Conservation (phyloP, 2,888 invertebrate genomes). For the Aquatica leii region DNA sequence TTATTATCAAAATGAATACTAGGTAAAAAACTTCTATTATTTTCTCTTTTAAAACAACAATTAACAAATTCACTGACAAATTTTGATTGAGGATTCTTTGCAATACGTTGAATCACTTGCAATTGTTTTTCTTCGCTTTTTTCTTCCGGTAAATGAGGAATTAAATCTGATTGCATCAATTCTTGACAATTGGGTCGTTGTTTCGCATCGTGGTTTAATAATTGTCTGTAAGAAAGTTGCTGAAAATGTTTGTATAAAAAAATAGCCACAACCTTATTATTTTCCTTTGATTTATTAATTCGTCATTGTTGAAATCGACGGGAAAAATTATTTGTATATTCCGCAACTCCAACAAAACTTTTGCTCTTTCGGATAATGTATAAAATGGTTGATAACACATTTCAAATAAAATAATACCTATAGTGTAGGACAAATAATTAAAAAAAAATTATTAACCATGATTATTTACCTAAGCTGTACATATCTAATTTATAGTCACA, state of each 20-base stretch:
- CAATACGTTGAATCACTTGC: constrained; percentile 80
- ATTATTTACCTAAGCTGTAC: constrained; percentile 68
- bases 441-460: neutral
- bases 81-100: constrained; percentile 82
- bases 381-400: constrained; percentile 88
- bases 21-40: too few relatives aligned
- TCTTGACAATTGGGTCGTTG: constrained; percentile 86
- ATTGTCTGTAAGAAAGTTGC: constrained; percentile 70
- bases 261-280: constrained; percentile 66
- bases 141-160: constrained; percentile 89
- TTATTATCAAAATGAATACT: too few relatives aligned
- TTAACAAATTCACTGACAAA: constrained; percentile 76
- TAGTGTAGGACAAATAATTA: constrained; percentile 21
- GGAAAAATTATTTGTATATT: constrained; percentile 76
- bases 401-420: constrained; percentile 93
- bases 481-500: constrained; percentile 86
- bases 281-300: constrained; percentile 67
- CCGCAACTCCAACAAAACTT: constrained; percentile 77
- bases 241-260: neutral
- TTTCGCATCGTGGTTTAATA: constrained; percentile 84
- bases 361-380: constrained; percentile 90
- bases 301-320: constrained; percentile 62
- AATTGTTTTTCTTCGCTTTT: constrained; percentile 70
- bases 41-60: constrained; percentile 62
- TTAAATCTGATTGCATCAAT: constrained; percentile 79